Percentiles rank a stretch among this genome's conserved stretches.
phyloP scores from a whole-genome alignment of 1,140 invertebrate genomes.

The Lordiphosa stackelbergi region DNA sequence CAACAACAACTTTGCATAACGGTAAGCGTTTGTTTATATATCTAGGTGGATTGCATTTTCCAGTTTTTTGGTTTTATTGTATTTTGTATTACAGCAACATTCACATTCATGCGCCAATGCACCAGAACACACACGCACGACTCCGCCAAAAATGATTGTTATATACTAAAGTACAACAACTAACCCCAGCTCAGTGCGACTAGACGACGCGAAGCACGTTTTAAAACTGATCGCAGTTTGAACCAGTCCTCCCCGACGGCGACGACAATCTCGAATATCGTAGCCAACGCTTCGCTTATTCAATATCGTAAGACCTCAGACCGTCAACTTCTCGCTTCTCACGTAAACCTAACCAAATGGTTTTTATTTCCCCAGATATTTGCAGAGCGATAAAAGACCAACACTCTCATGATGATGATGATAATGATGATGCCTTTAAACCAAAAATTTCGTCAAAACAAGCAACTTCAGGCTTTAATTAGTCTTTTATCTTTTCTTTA shows the following conservation, averaged over 20 bases:
- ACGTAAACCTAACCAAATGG: not conserved
- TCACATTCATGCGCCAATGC: slow-evolving; percentile 50
- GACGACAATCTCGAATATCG: slow-evolving; percentile 12
- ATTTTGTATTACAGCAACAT: slow-evolving; percentile 24
- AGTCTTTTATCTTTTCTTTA: slow-evolving; percentile 29
- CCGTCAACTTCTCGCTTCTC: not conserved
- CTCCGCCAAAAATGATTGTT: not conserved
- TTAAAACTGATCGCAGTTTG: slow-evolving; percentile 59
- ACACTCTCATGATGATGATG: slow-evolving; percentile 3
- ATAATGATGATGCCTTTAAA: not conserved
- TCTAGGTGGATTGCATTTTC: slow-evolving; percentile 24
- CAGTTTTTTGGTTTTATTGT: slow-evolving; percentile 29
- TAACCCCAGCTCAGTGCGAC: slow-evolving; percentile 30
- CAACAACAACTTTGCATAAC: slow-evolving; percentile 61
- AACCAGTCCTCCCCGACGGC: not conserved
- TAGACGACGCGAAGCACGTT: slow-evolving; percentile 36
- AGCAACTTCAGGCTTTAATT: slow-evolving; percentile 30
- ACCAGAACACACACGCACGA: slow-evolving; percentile 28
- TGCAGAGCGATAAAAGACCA: slow-evolving; percentile 34
- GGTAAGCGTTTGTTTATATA: slow-evolving; percentile 32
- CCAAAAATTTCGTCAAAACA: slow-evolving; percentile 14
- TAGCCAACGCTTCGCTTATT: not conserved
- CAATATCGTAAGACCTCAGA: too few species aligned
- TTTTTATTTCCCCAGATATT: slow-evolving; percentile 10
- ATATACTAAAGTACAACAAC: not conserved